Conservation (phyloP, 37 sponge, comb jelly and placozoan species). For the Ianthella basta region DNA sequence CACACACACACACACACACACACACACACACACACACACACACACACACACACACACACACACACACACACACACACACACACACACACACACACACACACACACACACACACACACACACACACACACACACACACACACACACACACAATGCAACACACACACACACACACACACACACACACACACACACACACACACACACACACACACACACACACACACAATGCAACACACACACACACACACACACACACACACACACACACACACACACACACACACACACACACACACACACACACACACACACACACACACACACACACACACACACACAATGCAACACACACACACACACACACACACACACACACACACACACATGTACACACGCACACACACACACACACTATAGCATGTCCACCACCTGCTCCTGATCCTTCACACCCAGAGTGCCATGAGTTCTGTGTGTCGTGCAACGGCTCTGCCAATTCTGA, state of each 20-base stretch:
- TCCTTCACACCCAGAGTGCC: not conserved
- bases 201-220: not conserved
- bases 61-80: too few relatives aligned
- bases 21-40: slow-evolving; percentile 22
- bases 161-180: slow-evolving; percentile 27
- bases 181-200: not conserved
- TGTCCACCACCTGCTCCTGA: not conserved
- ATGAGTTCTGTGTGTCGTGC: not conserved
- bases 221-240: slow-evolving; percentile 27
- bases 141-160: slow-evolving; percentile 36
- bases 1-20: slow-evolving; percentile 30
- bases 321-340: slow-evolving; percentile 29
- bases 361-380: slow-evolving; percentile 19
- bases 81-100: not conserved
- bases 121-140: slow-evolving; percentile 34
- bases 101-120: not conserved
- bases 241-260: slow-evolving; percentile 36
- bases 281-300: slow-evolving; percentile 10
- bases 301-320: not conserved
- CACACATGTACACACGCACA: too few relatives aligned
- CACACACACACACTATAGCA: too few relatives aligned
- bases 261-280: slow-evolving; percentile 27
- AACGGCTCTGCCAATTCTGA: not conserved
- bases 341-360: slow-evolving; percentile 14
- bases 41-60: too few relatives aligned